These are phyloP conservation scores for Diadromus collaris DNA, from an alignment of 2,888 invertebrate genomes.

Conservation along the genomic window DNA sequence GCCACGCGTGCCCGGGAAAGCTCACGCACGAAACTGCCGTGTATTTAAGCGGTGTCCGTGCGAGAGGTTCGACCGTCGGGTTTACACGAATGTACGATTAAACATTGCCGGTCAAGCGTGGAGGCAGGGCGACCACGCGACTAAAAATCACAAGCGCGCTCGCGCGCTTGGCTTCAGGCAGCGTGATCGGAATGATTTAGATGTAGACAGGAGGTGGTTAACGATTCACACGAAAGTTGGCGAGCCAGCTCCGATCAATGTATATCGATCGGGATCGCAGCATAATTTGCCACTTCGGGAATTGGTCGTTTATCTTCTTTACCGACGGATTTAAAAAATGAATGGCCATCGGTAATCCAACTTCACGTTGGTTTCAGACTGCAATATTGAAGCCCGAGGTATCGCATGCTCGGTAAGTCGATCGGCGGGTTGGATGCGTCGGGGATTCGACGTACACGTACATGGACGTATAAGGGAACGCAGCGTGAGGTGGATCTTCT, in stretches of 20 bases:
- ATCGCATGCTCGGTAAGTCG: neutral
- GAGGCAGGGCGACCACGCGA: slow-evolving; percentile 21
- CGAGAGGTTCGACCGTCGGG: neutral
- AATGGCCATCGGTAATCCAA: too few species aligned
- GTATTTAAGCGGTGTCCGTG: neutral
- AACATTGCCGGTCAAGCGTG: neutral
- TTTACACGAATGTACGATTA: neutral
- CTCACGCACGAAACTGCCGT: slow-evolving; percentile 52
- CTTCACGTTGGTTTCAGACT: neutral
- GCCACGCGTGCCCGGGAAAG: slow-evolving; percentile 60
- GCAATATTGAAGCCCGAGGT: neutral
- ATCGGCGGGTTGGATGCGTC: neutral
- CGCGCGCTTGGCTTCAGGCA: slow-evolving; percentile 15
- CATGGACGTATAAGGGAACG: slow-evolving; percentile 18
- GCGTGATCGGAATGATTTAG: slow-evolving; percentile 41
- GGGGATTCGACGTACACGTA: slow-evolving; percentile 15
- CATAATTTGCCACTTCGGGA: slow-evolving; percentile 30
- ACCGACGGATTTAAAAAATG: neutral
- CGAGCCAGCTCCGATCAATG: slow-evolving; percentile 25
- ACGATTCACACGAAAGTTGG: slow-evolving; percentile 55
- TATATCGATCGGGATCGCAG: slow-evolving; percentile 19
- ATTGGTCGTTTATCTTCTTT: neutral
- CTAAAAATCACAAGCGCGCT: slow-evolving; percentile 15
- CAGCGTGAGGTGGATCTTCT: slow-evolving; percentile 30
- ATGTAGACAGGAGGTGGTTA: slow-evolving; percentile 1